Conservation (phyloP, 1,140 invertebrate species). For the Helicoverpa zea region DNA sequence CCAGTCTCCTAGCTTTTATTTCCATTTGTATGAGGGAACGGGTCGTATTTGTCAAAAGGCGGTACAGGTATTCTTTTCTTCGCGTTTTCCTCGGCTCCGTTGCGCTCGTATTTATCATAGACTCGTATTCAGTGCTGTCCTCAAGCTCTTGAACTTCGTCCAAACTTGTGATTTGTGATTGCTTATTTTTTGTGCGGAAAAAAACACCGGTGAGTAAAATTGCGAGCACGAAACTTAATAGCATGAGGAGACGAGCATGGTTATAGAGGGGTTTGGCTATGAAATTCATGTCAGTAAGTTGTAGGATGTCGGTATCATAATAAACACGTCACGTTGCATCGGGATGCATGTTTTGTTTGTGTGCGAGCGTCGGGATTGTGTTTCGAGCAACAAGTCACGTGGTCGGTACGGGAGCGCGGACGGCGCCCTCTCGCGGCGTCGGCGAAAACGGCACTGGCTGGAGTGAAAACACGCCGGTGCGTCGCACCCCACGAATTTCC, state of each 20-base stretch:
- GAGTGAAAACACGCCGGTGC: conserved; percentile 78
- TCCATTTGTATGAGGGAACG: conserved; percentile 87
- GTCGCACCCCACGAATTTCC: conserved; percentile 83
- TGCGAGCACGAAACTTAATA: conserved; percentile 69
- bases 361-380: conserved; percentile 23
- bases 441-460: conserved; percentile 79
- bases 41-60: conserved; percentile 84
- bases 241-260: conserved; percentile 77
- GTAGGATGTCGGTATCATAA: conserved; percentile 59
- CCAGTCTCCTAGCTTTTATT: conserved; percentile 86
- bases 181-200: conserved; percentile 67
- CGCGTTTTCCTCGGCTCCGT: conserved; percentile 72
- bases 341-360: conserved; percentile 63
- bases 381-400: conserved; percentile 80
- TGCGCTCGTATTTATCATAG: conserved; percentile 75
- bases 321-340: conserved; percentile 59
- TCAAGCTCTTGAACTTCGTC: conserved; percentile 63
- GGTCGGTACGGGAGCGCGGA: conserved; percentile 59
- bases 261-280: conserved; percentile 75
- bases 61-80: conserved; percentile 84
- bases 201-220: conserved; percentile 71
- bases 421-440: conserved; percentile 82
- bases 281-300: conserved; percentile 76
- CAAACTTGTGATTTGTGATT: conserved; percentile 57
- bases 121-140: conserved; percentile 69